A percentile compares a stretch with the other conserved stretches of the same genome.
These are phyloP conservation scores for Apostichopus japonicus DNA, from an alignment of 35 echinoderm and acorn worm species.

Conservation along the genomic window DNA sequence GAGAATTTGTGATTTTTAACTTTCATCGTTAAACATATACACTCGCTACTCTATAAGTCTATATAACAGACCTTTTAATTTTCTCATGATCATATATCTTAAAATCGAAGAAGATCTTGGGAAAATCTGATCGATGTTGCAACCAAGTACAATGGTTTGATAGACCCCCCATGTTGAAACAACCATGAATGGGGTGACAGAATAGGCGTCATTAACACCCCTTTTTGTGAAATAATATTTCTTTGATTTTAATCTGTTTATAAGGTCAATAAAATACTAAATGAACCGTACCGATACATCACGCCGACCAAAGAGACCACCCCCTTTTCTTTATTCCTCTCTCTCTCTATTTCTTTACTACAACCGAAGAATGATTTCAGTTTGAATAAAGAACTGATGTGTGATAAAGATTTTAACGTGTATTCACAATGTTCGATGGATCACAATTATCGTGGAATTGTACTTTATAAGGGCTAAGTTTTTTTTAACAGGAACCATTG, in stretches of 20 bases:
- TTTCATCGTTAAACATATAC: too few relatives aligned
- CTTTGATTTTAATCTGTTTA: conserved; percentile 21
- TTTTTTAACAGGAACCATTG: too few relatives aligned
- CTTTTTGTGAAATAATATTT: not conserved
- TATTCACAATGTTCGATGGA: not conserved
- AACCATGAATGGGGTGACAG: conserved; percentile 5
- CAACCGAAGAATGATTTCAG: too few relatives aligned
- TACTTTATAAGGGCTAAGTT: too few relatives aligned
- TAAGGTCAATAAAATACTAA: not conserved
- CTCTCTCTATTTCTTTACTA: too few relatives aligned
- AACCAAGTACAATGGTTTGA: not conserved
- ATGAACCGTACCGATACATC: conserved; percentile 4
- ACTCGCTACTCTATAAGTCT: too few relatives aligned
- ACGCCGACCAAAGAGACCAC: not conserved
- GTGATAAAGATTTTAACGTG: not conserved
- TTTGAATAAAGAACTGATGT: not conserved
- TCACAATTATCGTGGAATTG: too few relatives aligned
- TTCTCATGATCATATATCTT: too few relatives aligned
- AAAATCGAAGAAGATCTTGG: not conserved
- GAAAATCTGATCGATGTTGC: not conserved
- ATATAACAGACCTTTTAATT: too few relatives aligned
- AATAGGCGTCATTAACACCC: conserved; percentile 5
- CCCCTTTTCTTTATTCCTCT: not conserved
- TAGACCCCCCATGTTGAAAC: not conserved
- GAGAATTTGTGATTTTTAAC: too few relatives aligned